Percentiles rank a stretch among this genome's conserved stretches.
Conservation (phyloP, 2,797 vertebrate genomes). For the Bovichtus variegatus region DNA sequence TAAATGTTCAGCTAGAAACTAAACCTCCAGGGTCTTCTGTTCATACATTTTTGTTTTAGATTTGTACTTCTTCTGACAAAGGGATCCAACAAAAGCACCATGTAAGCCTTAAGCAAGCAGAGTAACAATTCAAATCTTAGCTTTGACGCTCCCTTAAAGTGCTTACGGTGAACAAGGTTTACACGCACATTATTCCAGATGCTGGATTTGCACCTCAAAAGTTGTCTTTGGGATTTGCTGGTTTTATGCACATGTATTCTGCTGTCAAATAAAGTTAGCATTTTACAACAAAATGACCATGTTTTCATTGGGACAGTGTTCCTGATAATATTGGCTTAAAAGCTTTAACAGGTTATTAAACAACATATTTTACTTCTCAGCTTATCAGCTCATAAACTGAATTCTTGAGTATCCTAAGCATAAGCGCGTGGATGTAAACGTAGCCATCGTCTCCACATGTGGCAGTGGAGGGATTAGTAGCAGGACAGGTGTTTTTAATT, state of each 20-base stretch:
- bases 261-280: too few relatives aligned
- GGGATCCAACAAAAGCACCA: background rate
- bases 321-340: background rate
- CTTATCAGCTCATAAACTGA: constrained; percentile 19
- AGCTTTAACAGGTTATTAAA: constrained; percentile 17
- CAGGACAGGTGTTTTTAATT: constrained; percentile 75
- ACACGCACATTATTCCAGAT: background rate
- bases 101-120: background rate
- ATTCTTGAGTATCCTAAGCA: constrained; percentile 3
- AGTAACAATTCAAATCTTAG: background rate
- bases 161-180: background rate
- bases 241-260: too few relatives aligned
- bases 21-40: constrained; percentile 8
- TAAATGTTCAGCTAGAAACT: constrained; percentile 33
- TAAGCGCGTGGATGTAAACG: constrained; percentile 5
- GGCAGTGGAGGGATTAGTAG: constrained; percentile 38
- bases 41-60: background rate
- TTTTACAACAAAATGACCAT: too few relatives aligned
- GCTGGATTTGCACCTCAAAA: background rate
- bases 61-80: background rate
- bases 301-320: too few relatives aligned
- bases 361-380: constrained; percentile 8
- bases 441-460: constrained; percentile 16
- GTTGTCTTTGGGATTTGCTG: too few relatives aligned
- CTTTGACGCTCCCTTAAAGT: background rate